Evolutionary conservation across 2,113 vertebrate genomes (phyloP).

Genomic region (Naja naja): DNA sequence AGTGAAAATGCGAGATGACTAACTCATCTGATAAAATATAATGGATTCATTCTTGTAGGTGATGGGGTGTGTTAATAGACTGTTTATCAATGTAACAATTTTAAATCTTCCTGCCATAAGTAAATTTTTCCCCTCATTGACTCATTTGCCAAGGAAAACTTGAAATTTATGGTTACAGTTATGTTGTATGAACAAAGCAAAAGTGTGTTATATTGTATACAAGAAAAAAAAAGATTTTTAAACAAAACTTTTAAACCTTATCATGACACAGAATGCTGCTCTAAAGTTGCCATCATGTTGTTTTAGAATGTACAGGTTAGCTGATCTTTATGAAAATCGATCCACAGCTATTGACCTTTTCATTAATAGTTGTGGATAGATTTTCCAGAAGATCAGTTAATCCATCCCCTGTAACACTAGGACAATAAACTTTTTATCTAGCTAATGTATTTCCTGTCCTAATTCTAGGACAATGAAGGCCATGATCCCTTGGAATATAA

Average conservation of each 20-base stretch:
- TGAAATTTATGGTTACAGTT: neutral
- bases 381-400: too few relatives aligned
- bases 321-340: neutral
- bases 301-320: neutral
- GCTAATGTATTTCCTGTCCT: too few relatives aligned
- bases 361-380: too few relatives aligned
- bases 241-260: neutral
- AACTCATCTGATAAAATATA: neutral
- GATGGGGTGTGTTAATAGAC: neutral
- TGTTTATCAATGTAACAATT: neutral
- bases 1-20: neutral
- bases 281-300: neutral
- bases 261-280: neutral
- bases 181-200: neutral
- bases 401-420: too few relatives aligned
- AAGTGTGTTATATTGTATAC: neutral
- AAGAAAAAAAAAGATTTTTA: neutral
- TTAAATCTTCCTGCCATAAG: neutral
- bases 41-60: neutral
- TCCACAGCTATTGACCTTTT: neutral
- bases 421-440: too few relatives aligned
- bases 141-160: neutral
- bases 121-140: neutral
- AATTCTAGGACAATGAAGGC: neutral
- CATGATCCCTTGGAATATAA: neutral